Evolutionary conservation across 2,888 invertebrate genomes (phyloP), one percentile per base, ranked within the genome.

Genomic region (Pammene fasciana): DNA sequence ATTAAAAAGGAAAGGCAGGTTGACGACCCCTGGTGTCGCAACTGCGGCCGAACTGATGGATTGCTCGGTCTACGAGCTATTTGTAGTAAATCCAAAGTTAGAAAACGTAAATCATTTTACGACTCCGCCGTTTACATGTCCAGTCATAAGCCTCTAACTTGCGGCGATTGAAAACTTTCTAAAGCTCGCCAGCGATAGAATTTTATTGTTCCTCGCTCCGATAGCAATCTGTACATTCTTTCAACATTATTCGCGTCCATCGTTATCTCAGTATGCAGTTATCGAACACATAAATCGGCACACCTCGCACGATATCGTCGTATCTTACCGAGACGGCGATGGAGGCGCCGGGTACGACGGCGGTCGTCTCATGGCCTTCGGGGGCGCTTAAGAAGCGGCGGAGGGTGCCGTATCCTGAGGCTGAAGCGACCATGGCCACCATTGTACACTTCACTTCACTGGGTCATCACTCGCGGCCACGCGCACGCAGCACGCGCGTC

Each of bases 401-500:
- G 75, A 92, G 86, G 72, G 92, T 90, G 86, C 91, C 92, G 84
- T 90, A 91, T 83, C 92, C 92, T 76, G 92, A 90, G 76, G 92
- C 92, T 71, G 92, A 92, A 70, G 92, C 92, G 75, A 92, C 91
- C 92, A 92, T 92, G 71, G 92, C 90, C 83, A 92, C 91, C 92
- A 92, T 92, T 83, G 79, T 88, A 75, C 81, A 79, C 81, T 72
- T 72, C 81, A 85, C 88, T 77, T 79, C 85, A 86, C 86, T 72
- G 81, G 85, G 86, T 85, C 89, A 90, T 89, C 88, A 89, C 91
- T 85, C 77, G 82, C 83, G 62, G 67, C 73, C 73, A 77, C 78
- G 82, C 82, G 83, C 85, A 86, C 83, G 81, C 83, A 86, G 80
- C 83, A 86, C 89, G 88, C 87, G 83, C 82, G 84, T 80, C 89